phyloP scores from a whole-genome alignment of 2,888 invertebrate genomes.

The Metalampra italica region DNA sequence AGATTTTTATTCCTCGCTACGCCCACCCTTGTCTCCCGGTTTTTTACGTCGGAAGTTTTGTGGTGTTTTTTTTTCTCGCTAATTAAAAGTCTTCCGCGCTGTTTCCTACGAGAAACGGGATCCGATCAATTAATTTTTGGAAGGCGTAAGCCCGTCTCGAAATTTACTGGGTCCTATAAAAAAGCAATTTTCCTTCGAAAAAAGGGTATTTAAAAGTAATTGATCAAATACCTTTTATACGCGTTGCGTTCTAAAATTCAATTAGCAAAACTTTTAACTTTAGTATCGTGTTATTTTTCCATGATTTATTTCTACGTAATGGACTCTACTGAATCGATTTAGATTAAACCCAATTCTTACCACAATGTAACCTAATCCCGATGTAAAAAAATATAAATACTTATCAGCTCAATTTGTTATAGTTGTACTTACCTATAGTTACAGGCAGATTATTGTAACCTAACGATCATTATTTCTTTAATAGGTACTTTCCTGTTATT shows the following conservation, averaged over 20 bases:
- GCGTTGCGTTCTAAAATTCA: conserved; percentile 15
- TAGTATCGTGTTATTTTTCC: neutral
- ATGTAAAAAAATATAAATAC: no score
- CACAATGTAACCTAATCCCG: no score
- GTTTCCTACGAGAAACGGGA: conserved; percentile 75
- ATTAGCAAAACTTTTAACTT: conserved; percentile 30
- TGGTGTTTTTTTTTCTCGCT: conserved; percentile 73
- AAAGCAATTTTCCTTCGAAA: conserved; percentile 54
- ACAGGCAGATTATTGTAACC: no score
- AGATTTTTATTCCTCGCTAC: conserved; percentile 72
- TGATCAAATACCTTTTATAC: conserved; percentile 54
- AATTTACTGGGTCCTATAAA: conserved; percentile 69
- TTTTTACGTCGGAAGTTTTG: conserved; percentile 75
- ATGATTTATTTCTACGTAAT: no score
- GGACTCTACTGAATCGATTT: no score
- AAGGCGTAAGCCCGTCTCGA: conserved; percentile 68
- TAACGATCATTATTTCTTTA: no score
- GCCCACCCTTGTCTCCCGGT: conserved; percentile 75
- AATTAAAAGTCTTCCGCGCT: conserved; percentile 79
- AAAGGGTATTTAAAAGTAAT: conserved; percentile 65
- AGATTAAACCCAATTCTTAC: no score
- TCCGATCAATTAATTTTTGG: conserved; percentile 78
- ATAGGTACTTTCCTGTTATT: no score
- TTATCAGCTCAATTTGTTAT: no score
- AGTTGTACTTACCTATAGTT: no score